A percentile compares a stretch with the other conserved stretches of the same genome.
These are phyloP conservation scores for Scyliorhinus canicula DNA, from an alignment of 2,797 vertebrate species.

Conservation along the genomic window DNA sequence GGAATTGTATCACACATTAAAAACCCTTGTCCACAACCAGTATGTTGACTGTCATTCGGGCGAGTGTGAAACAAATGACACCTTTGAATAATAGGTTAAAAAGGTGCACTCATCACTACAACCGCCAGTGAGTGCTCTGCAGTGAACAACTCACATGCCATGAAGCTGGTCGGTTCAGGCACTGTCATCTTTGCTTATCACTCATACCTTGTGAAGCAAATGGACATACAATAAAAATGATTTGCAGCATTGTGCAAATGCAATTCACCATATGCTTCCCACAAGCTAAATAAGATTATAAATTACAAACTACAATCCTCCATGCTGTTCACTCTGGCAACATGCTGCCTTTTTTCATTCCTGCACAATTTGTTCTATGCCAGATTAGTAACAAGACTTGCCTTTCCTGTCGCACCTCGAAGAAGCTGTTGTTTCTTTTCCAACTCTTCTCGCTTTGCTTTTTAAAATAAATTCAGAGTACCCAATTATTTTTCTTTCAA, in stretches of 20 bases:
- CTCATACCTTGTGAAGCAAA: neutral
- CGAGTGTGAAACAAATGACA: neutral
- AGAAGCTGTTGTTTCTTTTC: slow-evolving; percentile 99
- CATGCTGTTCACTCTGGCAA: neutral
- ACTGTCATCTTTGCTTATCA: neutral
- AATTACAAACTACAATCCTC: neutral
- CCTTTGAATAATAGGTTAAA: neutral
- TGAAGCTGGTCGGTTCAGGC: neutral
- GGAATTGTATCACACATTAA: no score
- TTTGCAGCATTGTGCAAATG: neutral
- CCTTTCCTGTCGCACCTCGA: slow-evolving; percentile 94
- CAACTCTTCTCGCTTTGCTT: slow-evolving; percentile 94
- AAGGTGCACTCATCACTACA: neutral
- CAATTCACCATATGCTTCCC: neutral
- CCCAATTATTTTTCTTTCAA: no score
- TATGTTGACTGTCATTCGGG: no score
- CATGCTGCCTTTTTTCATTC: neutral
- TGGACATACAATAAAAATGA: neutral
- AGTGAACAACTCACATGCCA: neutral
- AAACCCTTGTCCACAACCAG: no score
- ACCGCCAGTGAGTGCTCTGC: neutral
- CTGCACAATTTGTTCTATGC: neutral
- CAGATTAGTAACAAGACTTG: slow-evolving; percentile 45
- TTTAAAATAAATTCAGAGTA: no score
- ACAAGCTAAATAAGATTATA: neutral